Conservation (phyloP, 2,888 invertebrate genomes). For the Margaritifera margaritifera region DNA sequence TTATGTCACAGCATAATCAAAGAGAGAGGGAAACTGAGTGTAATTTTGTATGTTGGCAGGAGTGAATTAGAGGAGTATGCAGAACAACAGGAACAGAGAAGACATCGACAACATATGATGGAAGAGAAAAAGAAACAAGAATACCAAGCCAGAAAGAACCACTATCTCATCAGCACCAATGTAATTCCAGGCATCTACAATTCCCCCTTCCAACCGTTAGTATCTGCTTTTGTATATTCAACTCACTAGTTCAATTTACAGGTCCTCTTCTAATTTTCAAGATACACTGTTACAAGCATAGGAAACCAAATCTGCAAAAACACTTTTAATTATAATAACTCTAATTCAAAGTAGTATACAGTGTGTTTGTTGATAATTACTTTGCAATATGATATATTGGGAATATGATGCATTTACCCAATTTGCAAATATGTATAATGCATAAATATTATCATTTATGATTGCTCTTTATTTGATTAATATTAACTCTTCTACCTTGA, state of each 20-base stretch:
- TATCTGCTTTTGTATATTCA: slow-evolving; percentile 5
- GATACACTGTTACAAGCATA: neutral
- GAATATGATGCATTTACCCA: too few relatives aligned
- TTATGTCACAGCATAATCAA: neutral
- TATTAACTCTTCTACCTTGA: too few relatives aligned
- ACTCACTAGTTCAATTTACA: neutral
- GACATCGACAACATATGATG: slow-evolving; percentile 52
- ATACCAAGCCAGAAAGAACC: slow-evolving; percentile 62
- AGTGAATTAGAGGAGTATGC: slow-evolving; percentile 65
- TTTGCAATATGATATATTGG: too few relatives aligned
- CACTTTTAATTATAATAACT: too few relatives aligned
- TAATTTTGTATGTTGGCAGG: slow-evolving; percentile 29
- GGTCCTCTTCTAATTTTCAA: neutral
- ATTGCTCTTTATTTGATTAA: too few relatives aligned
- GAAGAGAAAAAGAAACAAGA: slow-evolving; percentile 48
- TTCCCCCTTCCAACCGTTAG: slow-evolving; percentile 69
- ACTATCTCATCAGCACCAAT: slow-evolving; percentile 69
- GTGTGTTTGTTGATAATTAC: too few relatives aligned
- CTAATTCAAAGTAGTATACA: too few relatives aligned
- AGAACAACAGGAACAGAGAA: slow-evolving; percentile 62
- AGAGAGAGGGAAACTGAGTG: neutral
- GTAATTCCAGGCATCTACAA: slow-evolving; percentile 71
- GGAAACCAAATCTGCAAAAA: too few relatives aligned
- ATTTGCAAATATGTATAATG: too few relatives aligned
- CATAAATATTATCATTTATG: too few relatives aligned